phyloP scores from a whole-genome alignment of 2,113 vertebrate genomes.

The Phyllopteryx taeniolatus region DNA sequence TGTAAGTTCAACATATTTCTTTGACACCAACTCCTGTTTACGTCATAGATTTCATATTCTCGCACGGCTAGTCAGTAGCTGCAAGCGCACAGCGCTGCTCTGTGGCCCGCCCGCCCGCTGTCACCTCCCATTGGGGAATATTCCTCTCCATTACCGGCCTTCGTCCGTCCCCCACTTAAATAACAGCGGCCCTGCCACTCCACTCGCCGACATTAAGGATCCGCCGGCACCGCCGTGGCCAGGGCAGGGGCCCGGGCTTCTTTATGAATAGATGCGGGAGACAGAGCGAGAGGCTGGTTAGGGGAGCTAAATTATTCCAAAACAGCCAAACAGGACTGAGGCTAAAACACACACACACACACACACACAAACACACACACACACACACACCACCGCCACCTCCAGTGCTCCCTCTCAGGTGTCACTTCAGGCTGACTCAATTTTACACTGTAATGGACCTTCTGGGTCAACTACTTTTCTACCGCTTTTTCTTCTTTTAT shows the following conservation, averaged over 20 bases:
- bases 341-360: slow-evolving; percentile 28
- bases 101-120: neutral
- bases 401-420: slow-evolving; percentile 55
- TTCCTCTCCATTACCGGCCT: slow-evolving; percentile 69
- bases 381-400: slow-evolving; percentile 20
- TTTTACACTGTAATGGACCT: slow-evolving; percentile 79
- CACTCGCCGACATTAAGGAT: slow-evolving; percentile 64
- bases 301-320: slow-evolving; percentile 76
- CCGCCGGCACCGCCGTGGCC: slow-evolving; percentile 35
- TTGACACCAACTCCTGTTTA: too few relatives aligned
- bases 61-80: too few relatives aligned
- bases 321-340: slow-evolving; percentile 66
- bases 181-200: slow-evolving; percentile 72
- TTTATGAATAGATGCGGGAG: slow-evolving; percentile 72
- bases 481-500: slow-evolving; percentile 50
- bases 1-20: too few relatives aligned
- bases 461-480: slow-evolving; percentile 63
- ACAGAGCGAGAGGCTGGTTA: slow-evolving; percentile 52
- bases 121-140: slow-evolving; percentile 39
- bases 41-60: neutral
- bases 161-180: slow-evolving; percentile 67
- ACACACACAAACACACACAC: slow-evolving; percentile 26
- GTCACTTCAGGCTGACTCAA: slow-evolving; percentile 75
- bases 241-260: slow-evolving; percentile 24
- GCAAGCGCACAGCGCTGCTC: neutral